phyloP scores from a whole-genome alignment of 2,797 vertebrate genomes.

The Pipistrellus pygmaeus region DNA sequence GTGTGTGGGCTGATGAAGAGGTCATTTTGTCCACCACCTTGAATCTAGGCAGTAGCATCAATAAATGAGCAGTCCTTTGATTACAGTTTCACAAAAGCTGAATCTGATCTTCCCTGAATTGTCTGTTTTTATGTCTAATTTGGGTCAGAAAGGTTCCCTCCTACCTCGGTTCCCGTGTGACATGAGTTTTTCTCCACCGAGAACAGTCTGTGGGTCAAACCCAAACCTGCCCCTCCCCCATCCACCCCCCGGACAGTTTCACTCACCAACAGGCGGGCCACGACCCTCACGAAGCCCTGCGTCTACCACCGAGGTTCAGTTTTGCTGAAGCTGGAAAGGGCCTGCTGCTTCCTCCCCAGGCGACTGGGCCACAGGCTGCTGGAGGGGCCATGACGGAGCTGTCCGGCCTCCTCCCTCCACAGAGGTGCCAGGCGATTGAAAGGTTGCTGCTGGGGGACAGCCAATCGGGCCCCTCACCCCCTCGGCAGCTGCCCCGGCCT shows the following conservation, averaged over 20 bases:
- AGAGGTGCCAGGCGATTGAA: neutral
- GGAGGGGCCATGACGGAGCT: neutral
- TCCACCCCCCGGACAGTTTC: neutral
- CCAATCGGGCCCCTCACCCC: neutral
- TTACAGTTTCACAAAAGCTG: slow-evolving; percentile 19
- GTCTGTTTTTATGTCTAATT: slow-evolving; percentile 43
- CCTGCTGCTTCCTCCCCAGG: neutral
- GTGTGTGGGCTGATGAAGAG: neutral
- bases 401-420: neutral
- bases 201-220: neutral
- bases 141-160: neutral
- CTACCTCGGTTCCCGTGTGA: neutral
- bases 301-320: neutral
- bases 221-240: neutral
- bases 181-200: neutral
- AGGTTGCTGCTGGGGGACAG: neutral
- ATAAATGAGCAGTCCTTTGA: neutral
- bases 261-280: neutral
- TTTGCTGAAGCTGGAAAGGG: neutral
- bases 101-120: neutral
- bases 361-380: neutral
- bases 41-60: neutral
- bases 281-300: neutral
- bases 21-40: neutral
- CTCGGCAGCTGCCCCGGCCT: neutral